Percentiles rank a stretch among this genome's conserved stretches.
Conservation (phyloP, 30 jellyfish, hydroid and myxozoan species). For the Turritopsis dohrnii region DNA sequence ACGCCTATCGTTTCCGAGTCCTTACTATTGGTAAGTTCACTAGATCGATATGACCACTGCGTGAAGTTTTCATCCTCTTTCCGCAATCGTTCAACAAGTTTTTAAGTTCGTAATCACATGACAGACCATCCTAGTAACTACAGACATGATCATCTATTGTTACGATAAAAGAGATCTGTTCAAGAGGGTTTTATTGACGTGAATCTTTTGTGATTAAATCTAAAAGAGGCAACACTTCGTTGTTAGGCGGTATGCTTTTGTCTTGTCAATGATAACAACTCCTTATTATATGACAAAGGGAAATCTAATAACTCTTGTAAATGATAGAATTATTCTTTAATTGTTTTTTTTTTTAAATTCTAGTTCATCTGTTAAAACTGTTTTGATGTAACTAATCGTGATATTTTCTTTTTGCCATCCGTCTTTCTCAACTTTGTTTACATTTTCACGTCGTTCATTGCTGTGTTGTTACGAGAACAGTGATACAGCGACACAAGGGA, state of each 20-base stretch:
- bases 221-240: neutral
- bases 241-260: neutral
- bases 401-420: neutral
- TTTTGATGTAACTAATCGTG: neutral
- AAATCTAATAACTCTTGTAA: neutral
- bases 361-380: neutral
- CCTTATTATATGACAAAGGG: neutral
- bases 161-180: too few species aligned
- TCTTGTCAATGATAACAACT: neutral
- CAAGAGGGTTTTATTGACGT: neutral
- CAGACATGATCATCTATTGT: too few species aligned
- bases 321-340: neutral
- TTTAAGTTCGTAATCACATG: too few species aligned
- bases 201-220: neutral
- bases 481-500: neutral
- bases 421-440: neutral
- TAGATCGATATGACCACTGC: too few species aligned
- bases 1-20: conserved; percentile 71
- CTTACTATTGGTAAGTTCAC: conserved; percentile 45
- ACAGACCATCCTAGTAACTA: too few species aligned
- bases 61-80: too few species aligned
- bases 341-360: neutral
- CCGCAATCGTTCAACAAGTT: too few species aligned
- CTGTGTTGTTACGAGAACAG: neutral
- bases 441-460: neutral